These are phyloP conservation scores for Muschampia plurimacula DNA, from an alignment of 2,888 invertebrate species.

Conservation along the genomic window DNA sequence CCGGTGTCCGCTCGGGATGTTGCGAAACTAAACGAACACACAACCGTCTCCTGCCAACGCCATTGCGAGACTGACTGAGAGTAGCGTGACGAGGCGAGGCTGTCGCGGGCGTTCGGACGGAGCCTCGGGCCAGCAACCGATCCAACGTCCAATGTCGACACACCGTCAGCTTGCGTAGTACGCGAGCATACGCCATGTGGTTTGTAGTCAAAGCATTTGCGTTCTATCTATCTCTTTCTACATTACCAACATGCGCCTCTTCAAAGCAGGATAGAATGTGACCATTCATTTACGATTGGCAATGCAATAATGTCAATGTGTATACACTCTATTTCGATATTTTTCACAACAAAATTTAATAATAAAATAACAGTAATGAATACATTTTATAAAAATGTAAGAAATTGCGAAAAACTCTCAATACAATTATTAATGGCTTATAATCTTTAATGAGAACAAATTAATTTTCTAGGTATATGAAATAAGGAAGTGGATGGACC, in stretches of 20 bases:
- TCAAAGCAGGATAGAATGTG: constrained; percentile 60
- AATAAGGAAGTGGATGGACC: no score
- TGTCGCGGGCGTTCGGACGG: constrained; percentile 63
- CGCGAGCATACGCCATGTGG: constrained; percentile 78
- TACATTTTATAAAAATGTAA: constrained; percentile 40
- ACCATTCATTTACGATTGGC: constrained; percentile 84
- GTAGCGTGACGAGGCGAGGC: constrained; percentile 50
- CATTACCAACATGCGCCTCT: constrained; percentile 41
- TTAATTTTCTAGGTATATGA: no score
- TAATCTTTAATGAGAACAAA: no score
- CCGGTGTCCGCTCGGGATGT: constrained; percentile 86
- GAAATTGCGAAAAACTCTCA: constrained; percentile 46
- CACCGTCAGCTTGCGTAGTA: constrained; percentile 85
- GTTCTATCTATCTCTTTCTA: constrained; percentile 64
- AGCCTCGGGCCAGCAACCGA: constrained; percentile 80
- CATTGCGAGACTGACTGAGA: constrained; percentile 80
- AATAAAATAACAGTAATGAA: constrained; percentile 48
- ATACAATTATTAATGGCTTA: constrained; percentile 34
- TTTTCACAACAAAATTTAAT: constrained; percentile 61
- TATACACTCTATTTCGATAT: constrained; percentile 62
- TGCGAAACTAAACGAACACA: constrained; percentile 80
- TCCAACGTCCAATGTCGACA: constrained; percentile 86
- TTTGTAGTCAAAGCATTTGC: constrained; percentile 52
- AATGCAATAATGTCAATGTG: constrained; percentile 70
- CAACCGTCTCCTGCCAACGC: constrained; percentile 78